Conservation (phyloP, 2,888 invertebrate species). For the Drosophila austrosaltans region DNA sequence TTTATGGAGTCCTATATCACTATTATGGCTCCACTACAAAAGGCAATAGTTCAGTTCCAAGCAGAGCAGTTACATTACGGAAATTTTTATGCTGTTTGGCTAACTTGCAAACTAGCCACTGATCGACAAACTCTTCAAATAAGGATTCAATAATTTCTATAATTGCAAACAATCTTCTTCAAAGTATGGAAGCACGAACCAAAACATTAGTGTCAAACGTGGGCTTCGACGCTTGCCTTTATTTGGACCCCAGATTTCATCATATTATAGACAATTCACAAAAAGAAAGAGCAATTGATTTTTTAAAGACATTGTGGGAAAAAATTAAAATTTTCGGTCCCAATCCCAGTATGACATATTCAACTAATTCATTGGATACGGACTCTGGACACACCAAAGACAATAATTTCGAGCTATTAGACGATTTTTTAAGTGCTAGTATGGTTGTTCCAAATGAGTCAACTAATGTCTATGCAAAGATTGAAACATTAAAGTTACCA, state of each 20-base stretch:
- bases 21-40: conserved; percentile 4
- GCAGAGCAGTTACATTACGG: no score
- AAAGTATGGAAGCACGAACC: conserved; percentile 16
- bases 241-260: conserved; percentile 11
- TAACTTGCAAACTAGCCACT: conserved; percentile 19
- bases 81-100: neutral
- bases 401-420: no score
- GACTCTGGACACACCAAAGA: no score
- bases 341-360: no score
- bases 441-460: no score
- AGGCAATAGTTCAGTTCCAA: neutral
- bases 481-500: conserved; percentile 20
- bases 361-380: no score
- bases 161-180: conserved; percentile 11
- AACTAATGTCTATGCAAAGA: no score
- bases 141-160: conserved; percentile 19
- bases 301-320: no score
- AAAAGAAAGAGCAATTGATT: no score
- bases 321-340: no score
- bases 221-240: conserved; percentile 17
- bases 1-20: neutral
- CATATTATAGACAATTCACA: no score
- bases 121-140: conserved; percentile 10
- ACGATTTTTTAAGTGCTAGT: no score
- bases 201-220: conserved; percentile 19